phyloP scores from a whole-genome alignment of 1,140 invertebrate species.

The Adelges cooleyi region DNA sequence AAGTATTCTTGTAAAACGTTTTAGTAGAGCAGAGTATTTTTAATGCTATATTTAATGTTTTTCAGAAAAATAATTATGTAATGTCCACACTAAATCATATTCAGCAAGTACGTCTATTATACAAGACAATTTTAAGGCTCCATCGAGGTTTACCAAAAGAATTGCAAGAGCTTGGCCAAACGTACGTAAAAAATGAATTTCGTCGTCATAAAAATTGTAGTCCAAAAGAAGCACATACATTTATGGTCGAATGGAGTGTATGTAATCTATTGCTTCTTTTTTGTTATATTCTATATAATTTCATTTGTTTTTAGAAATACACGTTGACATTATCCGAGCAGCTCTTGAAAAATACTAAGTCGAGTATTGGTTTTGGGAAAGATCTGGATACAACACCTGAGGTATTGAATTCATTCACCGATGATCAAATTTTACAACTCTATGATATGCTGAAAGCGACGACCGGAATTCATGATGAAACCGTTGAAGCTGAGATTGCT shows the following conservation, averaged over 20 bases:
- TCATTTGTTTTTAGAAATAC: conserved; percentile 51
- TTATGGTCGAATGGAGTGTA: conserved; percentile 84
- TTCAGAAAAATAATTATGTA: background rate
- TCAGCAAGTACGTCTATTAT: conserved; percentile 60
- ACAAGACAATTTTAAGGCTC: conserved; percentile 75
- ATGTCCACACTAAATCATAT: conserved; percentile 42
- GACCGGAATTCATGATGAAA: conserved; percentile 33
- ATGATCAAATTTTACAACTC: conserved; percentile 68
- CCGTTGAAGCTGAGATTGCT: conserved; percentile 5
- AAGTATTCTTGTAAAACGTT: no score
- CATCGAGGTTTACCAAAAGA: conserved; percentile 69
- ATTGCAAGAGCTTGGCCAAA: conserved; percentile 61
- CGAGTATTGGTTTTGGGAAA: conserved; percentile 46
- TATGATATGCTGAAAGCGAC: conserved; percentile 70
- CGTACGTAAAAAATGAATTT: conserved; percentile 82
- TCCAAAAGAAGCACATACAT: conserved; percentile 54
- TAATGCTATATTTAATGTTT: no score
- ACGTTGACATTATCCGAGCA: conserved; percentile 59
- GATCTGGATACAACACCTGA: conserved; percentile 45
- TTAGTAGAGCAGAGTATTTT: no score
- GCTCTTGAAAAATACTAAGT: conserved; percentile 47
- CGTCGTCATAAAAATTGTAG: conserved; percentile 69
- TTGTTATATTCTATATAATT: background rate
- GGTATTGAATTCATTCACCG: conserved; percentile 53
- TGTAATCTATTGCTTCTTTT: conserved; percentile 37